Conservation (phyloP, 2,888 invertebrate genomes). For the Ornithoptera alexandrae region DNA sequence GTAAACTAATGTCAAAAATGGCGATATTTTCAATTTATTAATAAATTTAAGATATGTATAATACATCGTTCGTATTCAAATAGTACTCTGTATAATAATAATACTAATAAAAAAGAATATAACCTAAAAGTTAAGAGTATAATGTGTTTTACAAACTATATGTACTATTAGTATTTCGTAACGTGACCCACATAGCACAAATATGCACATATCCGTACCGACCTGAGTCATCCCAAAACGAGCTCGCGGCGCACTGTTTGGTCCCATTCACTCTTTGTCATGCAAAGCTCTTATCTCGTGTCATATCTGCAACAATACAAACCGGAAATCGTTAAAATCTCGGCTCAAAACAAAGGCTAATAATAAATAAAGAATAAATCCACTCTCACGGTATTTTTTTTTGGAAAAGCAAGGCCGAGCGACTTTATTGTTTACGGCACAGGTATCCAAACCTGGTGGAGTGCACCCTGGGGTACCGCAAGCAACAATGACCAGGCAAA, state of each 20-base stretch:
- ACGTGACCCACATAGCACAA: not conserved
- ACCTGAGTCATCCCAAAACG: constrained; percentile 52
- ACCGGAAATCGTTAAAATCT: constrained; percentile 19
- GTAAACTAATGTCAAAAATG: too few species aligned
- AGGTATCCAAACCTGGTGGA: too few species aligned
- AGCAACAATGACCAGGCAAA: too few species aligned
- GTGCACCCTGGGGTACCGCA: too few species aligned
- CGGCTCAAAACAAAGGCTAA: constrained; percentile 5
- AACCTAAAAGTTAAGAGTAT: not conserved
- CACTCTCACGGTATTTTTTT: constrained; percentile 1
- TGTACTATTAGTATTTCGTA: not conserved
- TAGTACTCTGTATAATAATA: too few species aligned
- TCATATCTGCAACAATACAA: constrained; percentile 58
- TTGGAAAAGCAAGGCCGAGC: not conserved
- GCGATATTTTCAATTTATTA: too few species aligned
- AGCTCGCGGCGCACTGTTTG: constrained; percentile 30
- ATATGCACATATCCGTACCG: constrained; percentile 16
- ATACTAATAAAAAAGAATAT: not conserved
- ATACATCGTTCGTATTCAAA: too few species aligned
- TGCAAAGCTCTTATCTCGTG: constrained; percentile 34
- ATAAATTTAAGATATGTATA: too few species aligned
- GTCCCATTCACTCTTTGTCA: constrained; percentile 49
- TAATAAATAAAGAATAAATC: constrained; percentile 2
- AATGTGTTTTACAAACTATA: not conserved
- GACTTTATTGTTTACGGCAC: not conserved